Evolutionary conservation across 1,140 invertebrate genomes (phyloP), one percentile per base, ranked within the genome.

Genomic region (Zaprionus tsacasi): DNA sequence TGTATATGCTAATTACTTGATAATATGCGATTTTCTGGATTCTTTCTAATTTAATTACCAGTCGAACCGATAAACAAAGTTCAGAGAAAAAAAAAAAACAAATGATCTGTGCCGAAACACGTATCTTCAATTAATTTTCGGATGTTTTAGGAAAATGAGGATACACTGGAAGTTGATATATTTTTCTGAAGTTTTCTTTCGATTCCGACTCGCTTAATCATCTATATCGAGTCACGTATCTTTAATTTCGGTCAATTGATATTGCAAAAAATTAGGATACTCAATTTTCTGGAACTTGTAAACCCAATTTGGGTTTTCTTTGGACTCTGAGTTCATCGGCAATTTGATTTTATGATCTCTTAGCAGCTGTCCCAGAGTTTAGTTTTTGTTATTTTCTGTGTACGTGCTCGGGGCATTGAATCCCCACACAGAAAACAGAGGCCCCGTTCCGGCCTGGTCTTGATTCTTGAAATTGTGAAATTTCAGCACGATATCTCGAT

Each of bases 401-500:
- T 82, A 82, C 80, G 80, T 83, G 80, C 64, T 38, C 61, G 59
- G 67, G 48, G 45, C 17, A 40, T 58, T 27, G 48, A 72, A 17
- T 56, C 33, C 55, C 27, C 45, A 8, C 8, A 1, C 21, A 21
- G 2, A 48, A 2, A 54, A 25, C 6, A 12, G 30, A 83, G 81
- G 81, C 81, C 73, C 81, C 80, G 81, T 6, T 40, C 17, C 35
- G 17, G 33, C 13, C 56, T 10, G 3, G 30, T 11, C 30, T 61
- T 58, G 57, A 74, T 82, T 79, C 80, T 82, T 82, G 56, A 76
- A 48, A 88, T 80, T 87, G 83, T 88, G 82, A 88, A 87, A 87
- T 87, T 87, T 87, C 83, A 87, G 83, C 80, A 88, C 73, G 80
- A 87, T 87, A 87, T 80, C 83, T 83, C 81, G 61, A 66, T 60